These are phyloP conservation scores for Gymnoscopelus microlampas DNA, from an alignment of 2,797 vertebrate species.

Conservation along the genomic window DNA sequence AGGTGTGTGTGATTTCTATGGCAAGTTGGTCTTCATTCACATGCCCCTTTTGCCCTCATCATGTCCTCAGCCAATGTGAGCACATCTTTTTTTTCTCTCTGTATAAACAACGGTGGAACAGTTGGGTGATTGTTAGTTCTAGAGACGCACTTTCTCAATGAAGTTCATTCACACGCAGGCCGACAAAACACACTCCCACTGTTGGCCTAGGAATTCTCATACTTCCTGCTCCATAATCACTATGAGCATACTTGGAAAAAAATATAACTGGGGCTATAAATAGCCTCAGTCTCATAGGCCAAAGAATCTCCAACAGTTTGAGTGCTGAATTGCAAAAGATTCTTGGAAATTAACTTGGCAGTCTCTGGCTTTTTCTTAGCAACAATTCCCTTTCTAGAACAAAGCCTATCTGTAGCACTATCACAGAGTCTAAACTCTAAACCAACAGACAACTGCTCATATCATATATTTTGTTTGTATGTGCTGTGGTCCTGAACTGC, in stretches of 20 bases:
- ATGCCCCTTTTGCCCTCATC: constrained; percentile 20
- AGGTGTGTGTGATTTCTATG: constrained; percentile 15
- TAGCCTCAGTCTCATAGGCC: constrained; percentile 28
- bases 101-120: constrained; percentile 29
- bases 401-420: constrained; percentile 1
- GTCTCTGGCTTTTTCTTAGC: constrained; percentile 4
- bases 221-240: constrained; percentile 49
- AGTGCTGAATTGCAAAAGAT: constrained; percentile 25
- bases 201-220: constrained; percentile 49
- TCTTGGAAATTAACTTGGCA: constrained; percentile 6
- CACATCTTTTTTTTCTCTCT: constrained; percentile 30
- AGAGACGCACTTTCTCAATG: constrained; percentile 53
- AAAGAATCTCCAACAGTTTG: constrained; percentile 13
- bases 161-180: constrained; percentile 46
- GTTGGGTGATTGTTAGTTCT: constrained; percentile 38
- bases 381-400: not conserved
- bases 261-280: constrained; percentile 58
- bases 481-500: not conserved
- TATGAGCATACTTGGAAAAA: constrained; percentile 39
- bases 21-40: constrained; percentile 16
- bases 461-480: too few relatives aligned
- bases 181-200: constrained; percentile 55
- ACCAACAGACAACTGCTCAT: too few relatives aligned
- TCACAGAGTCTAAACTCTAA: too few relatives aligned
- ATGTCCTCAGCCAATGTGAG: constrained; percentile 11